Conservation (phyloP, 2,888 invertebrate species). For the Napeogenes sylphis region DNA sequence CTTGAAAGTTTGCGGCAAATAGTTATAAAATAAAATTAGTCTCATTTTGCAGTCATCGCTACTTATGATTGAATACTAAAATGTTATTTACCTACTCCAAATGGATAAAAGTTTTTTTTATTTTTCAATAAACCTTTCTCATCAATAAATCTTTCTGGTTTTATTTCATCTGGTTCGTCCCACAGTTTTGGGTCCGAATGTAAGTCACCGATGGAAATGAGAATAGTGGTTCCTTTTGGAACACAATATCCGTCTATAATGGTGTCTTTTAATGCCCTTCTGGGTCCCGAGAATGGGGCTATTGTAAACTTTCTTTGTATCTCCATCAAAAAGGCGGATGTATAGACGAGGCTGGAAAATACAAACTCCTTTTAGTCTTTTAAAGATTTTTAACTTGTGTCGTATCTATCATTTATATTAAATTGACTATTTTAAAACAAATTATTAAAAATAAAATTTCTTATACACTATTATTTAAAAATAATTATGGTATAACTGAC, state of each 20-base stretch:
- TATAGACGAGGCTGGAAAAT: conserved; percentile 63
- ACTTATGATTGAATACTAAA: too few species aligned
- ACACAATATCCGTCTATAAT: conserved; percentile 59
- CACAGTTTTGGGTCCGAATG: conserved; percentile 71
- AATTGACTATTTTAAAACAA: too few species aligned
- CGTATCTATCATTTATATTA: too few species aligned
- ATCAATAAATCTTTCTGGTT: conserved; percentile 79
- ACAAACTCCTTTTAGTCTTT: too few species aligned
- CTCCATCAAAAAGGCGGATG: conserved; percentile 75
- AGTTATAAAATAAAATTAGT: too few species aligned
- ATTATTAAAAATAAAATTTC: too few species aligned
- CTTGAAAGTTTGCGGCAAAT: too few species aligned
- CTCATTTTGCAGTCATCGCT: too few species aligned
- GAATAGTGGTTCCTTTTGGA: conserved; percentile 69
- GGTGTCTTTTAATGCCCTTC: conserved; percentile 52
- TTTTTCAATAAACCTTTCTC: conserved; percentile 63
- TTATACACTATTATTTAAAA: too few species aligned
- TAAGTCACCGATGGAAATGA: conserved; percentile 72
- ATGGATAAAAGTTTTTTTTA: conserved; percentile 77
- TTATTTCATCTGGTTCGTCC: conserved; percentile 75
- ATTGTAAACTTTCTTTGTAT: conserved; percentile 73
- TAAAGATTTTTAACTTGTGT: too few species aligned
- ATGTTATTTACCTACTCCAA: conserved; percentile 79
- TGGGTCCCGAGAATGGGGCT: conserved; percentile 73
- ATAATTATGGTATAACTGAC: conserved; percentile 5